These are phyloP conservation scores for Congeria kusceri DNA, from an alignment of 2,888 invertebrate genomes.

Conservation along the genomic window DNA sequence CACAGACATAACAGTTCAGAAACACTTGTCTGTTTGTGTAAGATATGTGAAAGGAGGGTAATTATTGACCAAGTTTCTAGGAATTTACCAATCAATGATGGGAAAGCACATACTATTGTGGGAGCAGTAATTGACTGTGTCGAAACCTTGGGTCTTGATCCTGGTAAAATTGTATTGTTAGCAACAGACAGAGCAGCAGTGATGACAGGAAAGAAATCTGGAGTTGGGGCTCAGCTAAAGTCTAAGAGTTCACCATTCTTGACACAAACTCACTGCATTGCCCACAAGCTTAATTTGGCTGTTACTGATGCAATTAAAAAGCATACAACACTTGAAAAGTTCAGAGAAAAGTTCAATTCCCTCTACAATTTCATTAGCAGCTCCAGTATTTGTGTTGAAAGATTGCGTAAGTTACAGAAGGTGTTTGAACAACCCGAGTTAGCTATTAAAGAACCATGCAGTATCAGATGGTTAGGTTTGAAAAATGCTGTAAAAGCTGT, in stretches of 20 bases:
- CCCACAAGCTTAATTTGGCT: conserved; percentile 29
- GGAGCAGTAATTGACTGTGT: not conserved
- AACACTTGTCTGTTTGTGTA: conserved; percentile 32
- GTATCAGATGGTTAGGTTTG: conserved; percentile 21
- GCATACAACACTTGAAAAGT: conserved; percentile 11
- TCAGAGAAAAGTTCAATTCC: conserved; percentile 28
- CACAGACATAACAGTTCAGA: conserved; percentile 32
- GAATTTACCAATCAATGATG: conserved; percentile 27
- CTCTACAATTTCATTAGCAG: conserved; percentile 30
- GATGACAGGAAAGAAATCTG: conserved; percentile 15
- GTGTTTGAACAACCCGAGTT: conserved; percentile 36
- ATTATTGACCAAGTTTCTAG: conserved; percentile 31
- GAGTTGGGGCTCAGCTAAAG: not conserved
- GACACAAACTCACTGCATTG: conserved; percentile 24
- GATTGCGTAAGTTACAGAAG: conserved; percentile 23
- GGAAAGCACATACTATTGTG: conserved; percentile 43
- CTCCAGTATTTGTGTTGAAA: conserved; percentile 21
- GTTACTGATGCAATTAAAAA: conserved; percentile 30
- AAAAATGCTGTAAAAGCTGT: conserved; percentile 36
- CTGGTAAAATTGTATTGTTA: conserved; percentile 25
- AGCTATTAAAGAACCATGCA: conserved; percentile 30
- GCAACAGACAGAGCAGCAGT: conserved; percentile 50
- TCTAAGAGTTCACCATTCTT: conserved; percentile 15
- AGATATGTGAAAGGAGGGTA: conserved; percentile 32
- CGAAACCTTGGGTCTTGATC: conserved; percentile 12